Base-by-base conservation (phyloP, 2,797 vertebrate species). In the Lates japonicus region DNA sequence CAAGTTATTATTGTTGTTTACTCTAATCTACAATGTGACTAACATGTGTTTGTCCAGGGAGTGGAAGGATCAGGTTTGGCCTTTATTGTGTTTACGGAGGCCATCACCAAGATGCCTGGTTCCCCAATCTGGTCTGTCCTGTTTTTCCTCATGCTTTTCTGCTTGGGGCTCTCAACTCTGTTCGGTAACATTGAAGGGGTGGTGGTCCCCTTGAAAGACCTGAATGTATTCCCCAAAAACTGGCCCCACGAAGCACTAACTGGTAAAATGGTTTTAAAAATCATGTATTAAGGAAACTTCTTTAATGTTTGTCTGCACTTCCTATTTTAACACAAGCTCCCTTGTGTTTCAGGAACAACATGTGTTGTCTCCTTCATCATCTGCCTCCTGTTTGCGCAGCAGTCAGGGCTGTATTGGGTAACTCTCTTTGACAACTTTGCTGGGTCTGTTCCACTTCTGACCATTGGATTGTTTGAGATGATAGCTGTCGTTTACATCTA, bases 41-140 rank as follows among this genome's bases (percentile, higher is more conserved):
- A 29, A 29, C 25, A 29, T 29, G n/a, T 13, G 1, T 22, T 68
- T 82, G 12, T 54, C 4, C 92, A 99, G 98, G 98, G 97, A 33
- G 97, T 97, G 68, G 97, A 99, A 92, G 98, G 98, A 89, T 97
- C 97, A 0, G 98, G 98, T 60, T 86, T 99, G 81, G 98, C 97
- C 65, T 99, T 99, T 87, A 99, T 99, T 51, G 96, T 98, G 76
- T 99, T 99, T 92, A 99, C 98, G 0, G 98, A 99, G 85, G 98
- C 98, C 84, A 99, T 99, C 87, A 98, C 96, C 80, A 98, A 96
- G 95, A 98, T 99, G 98, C 98, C 98, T 0, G 57, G 96, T 63
- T 95, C 98, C 3, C 97, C 97, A 0, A 41, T 93, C 14, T 99
- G 98, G 98, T 95, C 98, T 0, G 94, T 99, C 6, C 96, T 99